Evolutionary conservation across 2,797 vertebrate genomes (phyloP).

Genomic region (Threskiornis aethiopicus): DNA sequence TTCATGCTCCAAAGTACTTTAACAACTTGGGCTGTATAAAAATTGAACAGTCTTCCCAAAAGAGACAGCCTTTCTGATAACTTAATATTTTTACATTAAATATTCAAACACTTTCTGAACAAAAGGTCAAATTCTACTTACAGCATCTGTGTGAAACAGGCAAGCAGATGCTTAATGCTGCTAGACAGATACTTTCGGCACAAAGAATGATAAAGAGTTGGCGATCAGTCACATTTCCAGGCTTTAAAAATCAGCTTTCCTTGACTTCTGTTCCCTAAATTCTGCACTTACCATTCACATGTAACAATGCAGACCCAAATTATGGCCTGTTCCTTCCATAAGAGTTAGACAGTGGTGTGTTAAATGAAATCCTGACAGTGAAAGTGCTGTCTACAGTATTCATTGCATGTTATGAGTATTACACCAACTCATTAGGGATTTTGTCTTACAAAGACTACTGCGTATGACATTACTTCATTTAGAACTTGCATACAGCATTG

Average conservation of each 20-base stretch:
- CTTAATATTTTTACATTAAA: conserved; percentile 68
- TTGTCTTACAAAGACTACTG: background rate
- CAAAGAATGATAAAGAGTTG: conserved; percentile 19
- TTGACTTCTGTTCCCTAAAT: background rate
- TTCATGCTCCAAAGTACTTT: conserved; percentile 53
- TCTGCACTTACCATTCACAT: background rate
- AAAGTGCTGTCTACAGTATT: background rate
- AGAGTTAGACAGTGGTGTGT: background rate
- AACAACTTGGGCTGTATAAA: conserved; percentile 52
- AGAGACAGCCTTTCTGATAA: conserved; percentile 62
- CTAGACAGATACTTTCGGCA: conserved; percentile 54
- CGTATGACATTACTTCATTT: background rate
- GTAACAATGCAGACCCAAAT: background rate
- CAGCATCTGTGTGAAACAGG: conserved; percentile 60
- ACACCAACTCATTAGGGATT: background rate
- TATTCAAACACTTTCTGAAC: conserved; percentile 62
- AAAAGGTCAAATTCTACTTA: conserved; percentile 70
- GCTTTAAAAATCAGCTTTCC: conserved; percentile 31
- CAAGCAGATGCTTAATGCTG: conserved; percentile 67
- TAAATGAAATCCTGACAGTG: background rate
- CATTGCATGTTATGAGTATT: background rate
- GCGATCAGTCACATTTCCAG: conserved; percentile 25
- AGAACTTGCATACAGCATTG: background rate
- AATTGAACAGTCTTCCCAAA: conserved; percentile 55
- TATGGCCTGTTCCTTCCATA: background rate